phyloP scores from a whole-genome alignment of 1,140 invertebrate species.

The Centruroides vittatus region DNA sequence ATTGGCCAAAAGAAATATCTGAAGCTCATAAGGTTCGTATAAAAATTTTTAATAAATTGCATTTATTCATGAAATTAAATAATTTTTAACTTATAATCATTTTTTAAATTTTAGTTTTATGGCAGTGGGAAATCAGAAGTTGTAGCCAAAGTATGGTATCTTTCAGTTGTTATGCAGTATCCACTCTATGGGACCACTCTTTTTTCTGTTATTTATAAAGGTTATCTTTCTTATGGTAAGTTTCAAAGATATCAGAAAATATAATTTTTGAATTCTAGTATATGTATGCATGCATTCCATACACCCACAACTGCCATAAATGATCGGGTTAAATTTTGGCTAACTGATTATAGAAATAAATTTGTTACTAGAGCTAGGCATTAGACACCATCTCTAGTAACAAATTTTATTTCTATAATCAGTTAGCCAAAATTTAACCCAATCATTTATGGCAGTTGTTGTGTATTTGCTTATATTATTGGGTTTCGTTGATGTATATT shows the following conservation, averaged over 20 bases:
- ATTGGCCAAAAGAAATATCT: slow-evolving; percentile 46
- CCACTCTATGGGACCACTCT: slow-evolving; percentile 87
- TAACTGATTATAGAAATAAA: no score
- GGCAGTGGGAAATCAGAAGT: slow-evolving; percentile 77
- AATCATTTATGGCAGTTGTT: no score
- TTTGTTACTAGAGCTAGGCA: no score
- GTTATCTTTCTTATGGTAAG: slow-evolving; percentile 75
- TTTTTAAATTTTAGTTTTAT: slow-evolving; percentile 46
- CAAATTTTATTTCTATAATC: no score
- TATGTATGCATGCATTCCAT: no score
- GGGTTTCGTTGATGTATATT: no score
- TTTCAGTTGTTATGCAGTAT: slow-evolving; percentile 95
- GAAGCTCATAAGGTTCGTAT: slow-evolving; percentile 28
- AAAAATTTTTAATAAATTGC: neutral
- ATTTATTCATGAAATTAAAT: neutral
- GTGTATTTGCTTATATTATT: no score
- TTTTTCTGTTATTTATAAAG: slow-evolving; percentile 79
- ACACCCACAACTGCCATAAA: no score
- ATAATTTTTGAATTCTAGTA: no score
- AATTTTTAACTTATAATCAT: neutral
- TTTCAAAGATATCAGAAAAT: slow-evolving; percentile 2
- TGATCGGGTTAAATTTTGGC: no score
- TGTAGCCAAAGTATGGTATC: slow-evolving; percentile 81
- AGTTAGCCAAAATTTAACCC: no score
- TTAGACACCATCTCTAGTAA: no score